Evolutionary conservation across 1,140 invertebrate genomes (phyloP), one percentile per base, ranked within the genome.

Genomic region (Drosophila saltans): DNA sequence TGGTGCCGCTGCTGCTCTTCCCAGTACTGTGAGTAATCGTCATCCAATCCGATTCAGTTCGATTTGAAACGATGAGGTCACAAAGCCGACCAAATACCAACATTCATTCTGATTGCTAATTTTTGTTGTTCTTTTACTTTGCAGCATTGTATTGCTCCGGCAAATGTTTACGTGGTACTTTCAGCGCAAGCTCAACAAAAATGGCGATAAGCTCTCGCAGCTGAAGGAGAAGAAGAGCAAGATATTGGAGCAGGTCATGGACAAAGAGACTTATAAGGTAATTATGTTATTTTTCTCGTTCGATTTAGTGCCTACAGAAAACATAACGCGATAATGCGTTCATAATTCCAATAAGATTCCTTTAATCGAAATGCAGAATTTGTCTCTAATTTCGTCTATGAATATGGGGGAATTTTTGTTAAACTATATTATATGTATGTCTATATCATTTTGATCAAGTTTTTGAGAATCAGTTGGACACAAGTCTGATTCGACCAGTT

Each of bases 181-280:
- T 93, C 95, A 96, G 74, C 94, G 96, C 92, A 96, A 97, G 93
- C 94, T 98, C 48, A 94, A 94, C 62, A 95, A 94, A 89, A 98
- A 98, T 93, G 95, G 96, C 92, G 93, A 95, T 71, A 96, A 96
- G 92, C 93, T 98, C 55, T 92, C 92, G 61, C 94, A 94, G 56
- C 94, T 98, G 88, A 94, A 95, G 76, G 94, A 95, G 66, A 95
- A 97, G 79, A 98, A 98, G 90, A 97, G 96, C 91, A 95, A 97
- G 92, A 96, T 99, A 80, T 93, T 99, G 52, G 98, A 99, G 90
- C 96, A 98, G 92, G 98, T 99, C 39, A 99, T 98, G 95, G 98
- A 99, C 91, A 99, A 96, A 57, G 98, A 99, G 93, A 99, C 98
- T 1, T 99, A 99, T 92, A 99, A 99, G 93, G 97, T 98, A 83